phyloP scores from a whole-genome alignment of 2,888 invertebrate species.

The Antitype chi region DNA sequence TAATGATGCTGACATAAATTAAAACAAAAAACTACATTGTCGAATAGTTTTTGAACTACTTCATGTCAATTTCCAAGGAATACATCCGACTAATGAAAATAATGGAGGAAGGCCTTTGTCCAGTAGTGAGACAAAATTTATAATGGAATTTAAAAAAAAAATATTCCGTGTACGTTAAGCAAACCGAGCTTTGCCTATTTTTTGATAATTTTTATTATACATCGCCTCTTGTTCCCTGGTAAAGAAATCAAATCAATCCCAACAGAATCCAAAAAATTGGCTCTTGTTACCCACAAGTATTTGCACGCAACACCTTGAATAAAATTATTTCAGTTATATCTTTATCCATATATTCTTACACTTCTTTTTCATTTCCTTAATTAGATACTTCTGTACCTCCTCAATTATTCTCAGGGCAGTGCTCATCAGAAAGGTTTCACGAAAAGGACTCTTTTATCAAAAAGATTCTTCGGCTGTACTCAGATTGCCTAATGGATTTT shows the following conservation, averaged over 20 bases:
- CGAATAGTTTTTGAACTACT: too few relatives aligned
- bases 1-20: not conserved
- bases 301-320: not conserved
- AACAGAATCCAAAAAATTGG: not conserved
- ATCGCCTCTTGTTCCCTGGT: not conserved
- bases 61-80: too few relatives aligned
- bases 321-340: not conserved
- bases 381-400: slow-evolving; percentile 20
- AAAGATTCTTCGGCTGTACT: slow-evolving; percentile 24
- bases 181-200: too few relatives aligned
- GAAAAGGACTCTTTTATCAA: slow-evolving; percentile 26
- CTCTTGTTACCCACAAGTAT: not conserved
- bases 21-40: too few relatives aligned
- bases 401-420: slow-evolving; percentile 30
- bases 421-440: slow-evolving; percentile 11
- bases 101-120: too few relatives aligned
- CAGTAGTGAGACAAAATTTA: too few relatives aligned
- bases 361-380: slow-evolving; percentile 23
- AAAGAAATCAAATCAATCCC: too few relatives aligned
- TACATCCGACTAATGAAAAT: too few relatives aligned
- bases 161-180: too few relatives aligned
- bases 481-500: slow-evolving; percentile 38
- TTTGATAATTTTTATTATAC: too few relatives aligned
- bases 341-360: not conserved
- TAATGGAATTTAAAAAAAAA: too few relatives aligned